Evolutionary conservation across 1,140 invertebrate species (phyloP).

Genomic region (Babylonia areolata): DNA sequence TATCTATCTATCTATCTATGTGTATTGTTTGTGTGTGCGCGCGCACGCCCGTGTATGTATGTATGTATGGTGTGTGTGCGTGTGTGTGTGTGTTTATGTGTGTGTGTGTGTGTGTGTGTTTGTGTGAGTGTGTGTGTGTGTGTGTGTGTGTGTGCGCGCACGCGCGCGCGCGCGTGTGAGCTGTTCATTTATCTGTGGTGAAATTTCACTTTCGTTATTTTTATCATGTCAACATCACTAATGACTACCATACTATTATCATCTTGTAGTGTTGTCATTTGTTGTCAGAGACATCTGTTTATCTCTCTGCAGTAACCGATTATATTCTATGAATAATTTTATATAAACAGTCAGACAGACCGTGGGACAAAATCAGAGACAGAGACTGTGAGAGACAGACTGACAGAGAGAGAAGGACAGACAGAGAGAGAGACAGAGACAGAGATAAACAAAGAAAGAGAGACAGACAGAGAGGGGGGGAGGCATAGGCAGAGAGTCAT

Average conservation of each 20-base stretch:
- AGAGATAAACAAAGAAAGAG: background rate
- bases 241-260: no score
- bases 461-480: background rate
- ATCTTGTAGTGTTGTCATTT: no score
- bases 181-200: no score
- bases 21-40: background rate
- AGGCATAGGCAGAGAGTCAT: background rate
- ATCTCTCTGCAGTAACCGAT: no score
- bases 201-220: no score
- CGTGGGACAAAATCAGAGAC: background rate
- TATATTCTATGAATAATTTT: no score
- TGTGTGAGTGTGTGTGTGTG: background rate
- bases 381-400: background rate
- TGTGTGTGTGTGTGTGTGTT: background rate
- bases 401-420: background rate
- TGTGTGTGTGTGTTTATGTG: background rate
- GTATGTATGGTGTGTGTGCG: background rate
- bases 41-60: background rate
- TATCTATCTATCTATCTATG: background rate
- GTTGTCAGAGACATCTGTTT: no score
- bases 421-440: background rate
- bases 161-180: background rate
- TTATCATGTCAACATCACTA: no score
- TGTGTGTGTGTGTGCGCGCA: background rate
- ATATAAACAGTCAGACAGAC: background rate